Evolutionary conservation across 2,797 vertebrate species (phyloP), one percentile per base, ranked within the genome.

Genomic region (Lacerta bilineata): DNA sequence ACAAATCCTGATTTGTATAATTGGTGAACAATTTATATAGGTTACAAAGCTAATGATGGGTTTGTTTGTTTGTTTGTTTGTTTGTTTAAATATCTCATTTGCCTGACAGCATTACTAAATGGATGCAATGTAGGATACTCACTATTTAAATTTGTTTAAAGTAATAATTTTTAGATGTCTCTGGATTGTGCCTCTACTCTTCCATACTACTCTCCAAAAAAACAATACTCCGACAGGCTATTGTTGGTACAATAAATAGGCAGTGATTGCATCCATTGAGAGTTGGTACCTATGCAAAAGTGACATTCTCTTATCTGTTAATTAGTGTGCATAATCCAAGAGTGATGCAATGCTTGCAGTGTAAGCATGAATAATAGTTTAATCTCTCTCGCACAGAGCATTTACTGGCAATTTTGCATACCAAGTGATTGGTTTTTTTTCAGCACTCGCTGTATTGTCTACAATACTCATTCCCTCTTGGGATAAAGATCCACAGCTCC

Each of bases 391-490:
- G 39, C 83, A 75, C 87, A 91, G 71, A 84, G 88, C 82, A 55
- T 85, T 91, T 87, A 72, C 0, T 89, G 80, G 76, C 78, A 20
- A 36, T 15, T 33, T 87, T 55, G 36, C 17, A 0, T 0, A 39
- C 86, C 46, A 75, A 90, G 33, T 23, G 4, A 46, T 36, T 90
- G 83, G 75, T 89, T 79, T 84, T 23, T 50, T 76, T 94, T 88
- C 27, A 39, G 91, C 20, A 61, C 77, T 76, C 84, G 77, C 20
- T 71, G 69, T 9, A 0, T 50, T 90, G 88, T 27, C 68, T 91
- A 84, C 78, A 13, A 13, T 90, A 50, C 86, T 90, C 90, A 89
- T 91, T 88, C 23, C 6, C 27, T 89, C 92, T 84, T 83, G 66
- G 43, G 15, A 20, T 84, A 78, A 92, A 78, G 69, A 7, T 69